Conservation (phyloP, 2,888 invertebrate genomes). For the Hermaeophaga mercurialis region DNA sequence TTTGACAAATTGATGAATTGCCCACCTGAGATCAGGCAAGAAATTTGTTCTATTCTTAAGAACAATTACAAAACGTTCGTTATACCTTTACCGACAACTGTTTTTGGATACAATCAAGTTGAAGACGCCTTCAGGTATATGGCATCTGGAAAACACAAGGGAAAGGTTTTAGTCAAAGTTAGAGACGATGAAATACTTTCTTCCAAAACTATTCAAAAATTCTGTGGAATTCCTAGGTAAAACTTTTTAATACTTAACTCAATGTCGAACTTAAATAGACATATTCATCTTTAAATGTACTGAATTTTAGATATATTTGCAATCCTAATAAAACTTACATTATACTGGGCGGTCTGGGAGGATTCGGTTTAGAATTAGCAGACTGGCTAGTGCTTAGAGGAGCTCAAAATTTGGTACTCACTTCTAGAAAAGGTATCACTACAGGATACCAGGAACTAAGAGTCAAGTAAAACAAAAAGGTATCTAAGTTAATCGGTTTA, state of each 20-base stretch:
- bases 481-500: too few relatives aligned
- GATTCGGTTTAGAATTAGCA: constrained; percentile 87
- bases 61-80: too few relatives aligned
- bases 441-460: constrained; percentile 85
- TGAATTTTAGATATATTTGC: constrained; percentile 59
- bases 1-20: constrained; percentile 62
- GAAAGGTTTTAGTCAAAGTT: constrained; percentile 65
- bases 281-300: not conserved
- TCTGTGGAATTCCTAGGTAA: too few relatives aligned
- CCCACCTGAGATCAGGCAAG: not conserved
- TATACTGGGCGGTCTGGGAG: constrained; percentile 83
- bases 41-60: not conserved
- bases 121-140: constrained; percentile 73
- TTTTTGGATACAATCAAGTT: constrained; percentile 68
- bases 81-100: constrained; percentile 65
- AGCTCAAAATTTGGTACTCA: constrained; percentile 76
- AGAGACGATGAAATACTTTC: constrained; percentile 46
- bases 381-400: constrained; percentile 86
- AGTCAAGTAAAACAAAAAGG: too few relatives aligned
- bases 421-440: constrained; percentile 78
- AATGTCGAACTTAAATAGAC: too few relatives aligned
- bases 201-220: too few relatives aligned
- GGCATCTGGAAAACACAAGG: constrained; percentile 76
- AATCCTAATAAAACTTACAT: constrained; percentile 62
- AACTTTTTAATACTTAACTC: too few relatives aligned